These are phyloP conservation scores for Phenganax marumi DNA, from an alignment of 92 coral and sea anemone genomes.

Conservation along the genomic window DNA sequence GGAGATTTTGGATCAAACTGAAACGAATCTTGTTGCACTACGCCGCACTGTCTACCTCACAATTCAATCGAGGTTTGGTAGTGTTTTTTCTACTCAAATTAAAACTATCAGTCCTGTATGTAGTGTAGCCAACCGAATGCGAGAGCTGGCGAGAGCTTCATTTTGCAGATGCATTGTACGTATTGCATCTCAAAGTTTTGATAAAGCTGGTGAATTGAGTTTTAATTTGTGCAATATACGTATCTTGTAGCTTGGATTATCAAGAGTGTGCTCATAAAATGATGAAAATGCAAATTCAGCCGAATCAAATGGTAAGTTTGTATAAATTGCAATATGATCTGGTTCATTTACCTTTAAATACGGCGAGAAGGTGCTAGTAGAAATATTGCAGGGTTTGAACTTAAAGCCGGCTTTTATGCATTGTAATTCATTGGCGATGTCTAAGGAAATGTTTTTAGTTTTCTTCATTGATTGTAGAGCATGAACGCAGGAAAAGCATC, in stretches of 20 bases:
- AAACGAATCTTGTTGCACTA: slow-evolving; percentile 87
- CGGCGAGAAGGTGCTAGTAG: too few species aligned
- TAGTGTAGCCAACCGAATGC: neutral
- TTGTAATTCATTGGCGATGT: too few species aligned
- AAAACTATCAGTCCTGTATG: neutral
- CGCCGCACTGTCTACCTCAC: slow-evolving; percentile 91
- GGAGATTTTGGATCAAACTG: slow-evolving; percentile 92
- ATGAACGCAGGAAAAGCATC: too few species aligned
- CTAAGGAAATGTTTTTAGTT: too few species aligned
- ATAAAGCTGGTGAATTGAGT: neutral
- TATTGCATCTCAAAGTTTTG: neutral
- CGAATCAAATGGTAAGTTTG: slow-evolving; percentile 80
- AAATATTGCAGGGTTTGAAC: too few species aligned
- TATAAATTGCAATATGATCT: too few species aligned
- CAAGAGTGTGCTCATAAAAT: slow-evolving; percentile 97
- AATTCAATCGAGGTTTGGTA: slow-evolving; percentile 85
- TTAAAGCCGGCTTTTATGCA: too few species aligned
- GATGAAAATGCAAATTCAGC: slow-evolving; percentile 80
- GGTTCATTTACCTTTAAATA: too few species aligned
- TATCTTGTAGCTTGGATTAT: slow-evolving; percentile 70
- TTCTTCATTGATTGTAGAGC: too few species aligned
- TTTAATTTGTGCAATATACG: neutral
- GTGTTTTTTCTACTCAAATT: neutral
- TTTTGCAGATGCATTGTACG: neutral
- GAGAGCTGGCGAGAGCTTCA: neutral